These are phyloP conservation scores for Mythimna albipuncta DNA, from an alignment of 2,888 invertebrate species.

Conservation along the genomic window DNA sequence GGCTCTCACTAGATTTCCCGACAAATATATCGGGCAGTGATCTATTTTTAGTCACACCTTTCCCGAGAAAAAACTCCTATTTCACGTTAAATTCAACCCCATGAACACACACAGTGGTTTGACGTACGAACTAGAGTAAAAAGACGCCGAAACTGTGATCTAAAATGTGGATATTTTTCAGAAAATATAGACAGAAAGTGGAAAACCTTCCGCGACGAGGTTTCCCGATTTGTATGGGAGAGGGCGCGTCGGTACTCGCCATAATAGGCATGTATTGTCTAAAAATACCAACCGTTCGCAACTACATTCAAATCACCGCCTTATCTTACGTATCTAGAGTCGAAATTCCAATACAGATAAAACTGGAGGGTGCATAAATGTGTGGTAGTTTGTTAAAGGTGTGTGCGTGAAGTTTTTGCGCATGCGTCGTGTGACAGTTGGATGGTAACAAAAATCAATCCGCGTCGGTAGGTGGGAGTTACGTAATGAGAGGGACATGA, in stretches of 20 bases:
- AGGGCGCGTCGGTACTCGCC: slow-evolving; percentile 85
- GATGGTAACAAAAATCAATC: slow-evolving; percentile 88
- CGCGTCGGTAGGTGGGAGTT: slow-evolving; percentile 86
- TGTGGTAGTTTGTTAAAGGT: slow-evolving; percentile 65
- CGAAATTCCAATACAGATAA: slow-evolving; percentile 53
- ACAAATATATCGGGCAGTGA: slow-evolving; percentile 75
- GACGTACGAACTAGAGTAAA: slow-evolving; percentile 64
- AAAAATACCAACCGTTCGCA: slow-evolving; percentile 81
- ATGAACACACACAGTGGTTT: slow-evolving; percentile 69
- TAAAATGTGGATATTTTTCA: slow-evolving; percentile 78
- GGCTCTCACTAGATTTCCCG: slow-evolving; percentile 77
- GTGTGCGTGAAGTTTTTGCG: slow-evolving; percentile 82
- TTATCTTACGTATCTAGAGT: slow-evolving; percentile 53
- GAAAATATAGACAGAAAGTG: slow-evolving; percentile 82
- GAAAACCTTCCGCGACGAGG: slow-evolving; percentile 84
- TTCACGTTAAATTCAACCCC: slow-evolving; percentile 56
- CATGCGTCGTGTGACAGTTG: slow-evolving; percentile 80
- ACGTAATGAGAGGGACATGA: slow-evolving; percentile 85
- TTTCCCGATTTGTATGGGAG: slow-evolving; percentile 88
- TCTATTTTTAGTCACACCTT: slow-evolving; percentile 82
- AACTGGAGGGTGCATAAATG: slow-evolving; percentile 69
- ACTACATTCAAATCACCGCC: slow-evolving; percentile 45
- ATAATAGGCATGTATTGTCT: slow-evolving; percentile 86
- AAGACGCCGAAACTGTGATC: slow-evolving; percentile 69
- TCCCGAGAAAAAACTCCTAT: slow-evolving; percentile 54